Evolutionary conservation across 2,797 vertebrate genomes (phyloP), one percentile per base, ranked within the genome.

Genomic region (Rhabdomys pumilio): DNA sequence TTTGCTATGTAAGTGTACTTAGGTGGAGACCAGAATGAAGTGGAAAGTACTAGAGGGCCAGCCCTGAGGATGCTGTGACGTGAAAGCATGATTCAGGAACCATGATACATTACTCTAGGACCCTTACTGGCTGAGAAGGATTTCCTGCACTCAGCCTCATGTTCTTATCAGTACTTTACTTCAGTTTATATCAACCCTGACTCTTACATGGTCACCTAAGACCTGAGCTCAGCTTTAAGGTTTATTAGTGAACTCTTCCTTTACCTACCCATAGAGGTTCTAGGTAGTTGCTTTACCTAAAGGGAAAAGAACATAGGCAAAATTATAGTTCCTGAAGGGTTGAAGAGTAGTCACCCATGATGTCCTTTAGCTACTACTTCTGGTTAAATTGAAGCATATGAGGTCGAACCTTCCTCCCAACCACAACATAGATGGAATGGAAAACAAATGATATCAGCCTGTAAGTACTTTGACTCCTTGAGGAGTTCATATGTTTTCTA

Each of bases 301-400:
- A 92, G 38, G 11, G 59, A 93, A 82, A 92, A 15, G 24, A 90
- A 41, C 14, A 95, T 96, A 55, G 50, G 9, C 75, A 93, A 53
- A 84, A 4, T 69, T 89, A 83, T 50, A 34, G 44, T 80, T 91
- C 91, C 89, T 82, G 31, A 20, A 90, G 29, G n/a, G 95, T 61
- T 89, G 31, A 41, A 72, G 93, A 91, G n/a, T 92, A 31, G 57
- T 93, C 80, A 81, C 38, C 44, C 44, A 65, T 57, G 80, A 50
- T 89, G 85, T 69, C 41, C 61, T 47, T 94, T 76, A 31, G 12
- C 34, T 34, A 38, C 47, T 89, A 50, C 65, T 81, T 89, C 61
- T 76, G 55, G 53, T 44, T 91, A 88, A 89, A 5, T 93, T 96
- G 53, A 96, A 85, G 90, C 59, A 59, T 41, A 0, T 90, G 57